These are phyloP conservation scores for Eupithecia exiguata DNA, from an alignment of 2,888 invertebrate species.

Conservation along the genomic window DNA sequence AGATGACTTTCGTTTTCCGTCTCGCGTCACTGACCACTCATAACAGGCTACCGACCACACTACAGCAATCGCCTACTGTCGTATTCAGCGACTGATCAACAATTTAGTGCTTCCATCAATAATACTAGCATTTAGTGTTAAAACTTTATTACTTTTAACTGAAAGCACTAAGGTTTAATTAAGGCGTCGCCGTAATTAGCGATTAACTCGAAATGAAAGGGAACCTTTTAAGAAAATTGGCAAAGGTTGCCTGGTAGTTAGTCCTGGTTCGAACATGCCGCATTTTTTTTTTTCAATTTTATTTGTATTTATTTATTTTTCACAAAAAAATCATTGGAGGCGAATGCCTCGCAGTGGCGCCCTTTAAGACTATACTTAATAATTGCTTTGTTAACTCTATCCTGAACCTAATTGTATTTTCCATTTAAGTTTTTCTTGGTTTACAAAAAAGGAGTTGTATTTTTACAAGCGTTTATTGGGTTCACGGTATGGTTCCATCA, in stretches of 20 bases:
- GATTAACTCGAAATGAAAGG: background rate
- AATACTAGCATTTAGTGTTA: background rate
- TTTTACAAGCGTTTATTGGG: no score
- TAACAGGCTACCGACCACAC: background rate
- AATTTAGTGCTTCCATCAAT: background rate
- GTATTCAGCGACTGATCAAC: background rate
- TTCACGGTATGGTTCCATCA: background rate
- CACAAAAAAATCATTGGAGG: background rate
- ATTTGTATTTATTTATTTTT: background rate
- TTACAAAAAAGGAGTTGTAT: background rate
- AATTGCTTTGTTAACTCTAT: background rate
- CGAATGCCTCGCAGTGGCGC: background rate
- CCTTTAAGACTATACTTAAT: background rate
- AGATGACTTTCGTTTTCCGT: constrained; percentile 49
- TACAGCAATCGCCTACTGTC: background rate
- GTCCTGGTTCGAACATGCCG: background rate
- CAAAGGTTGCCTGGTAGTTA: background rate
- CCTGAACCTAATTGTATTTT: background rate
- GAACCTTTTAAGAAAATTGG: background rate
- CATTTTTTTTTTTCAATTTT: background rate
- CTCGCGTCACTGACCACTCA: constrained; percentile 32
- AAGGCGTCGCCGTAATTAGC: background rate
- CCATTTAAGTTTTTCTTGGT: background rate
- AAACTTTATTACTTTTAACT: constrained; percentile 1
- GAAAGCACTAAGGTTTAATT: background rate